phyloP scores from a whole-genome alignment of 2,888 invertebrate species.

The Nycteola revayana region DNA sequence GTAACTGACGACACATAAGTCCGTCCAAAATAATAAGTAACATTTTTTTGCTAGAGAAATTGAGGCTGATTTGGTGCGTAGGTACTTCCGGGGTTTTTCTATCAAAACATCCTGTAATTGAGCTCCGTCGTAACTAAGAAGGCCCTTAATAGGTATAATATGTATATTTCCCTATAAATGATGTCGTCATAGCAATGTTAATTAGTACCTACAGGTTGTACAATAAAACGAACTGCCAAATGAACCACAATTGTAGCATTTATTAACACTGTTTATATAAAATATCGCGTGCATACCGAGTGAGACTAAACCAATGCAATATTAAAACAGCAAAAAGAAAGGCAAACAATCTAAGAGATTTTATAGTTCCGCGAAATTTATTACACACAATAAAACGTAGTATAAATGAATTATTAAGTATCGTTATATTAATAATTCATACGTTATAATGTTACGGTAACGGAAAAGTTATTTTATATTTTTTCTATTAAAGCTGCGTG shows the following conservation, averaged over 20 bases:
- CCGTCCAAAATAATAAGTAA: too few relatives aligned
- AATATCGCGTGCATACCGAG: slow-evolving; percentile 28
- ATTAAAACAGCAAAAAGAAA: slow-evolving; percentile 25
- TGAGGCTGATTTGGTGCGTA: too few relatives aligned
- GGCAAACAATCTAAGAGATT: slow-evolving; percentile 32
- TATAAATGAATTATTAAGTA: slow-evolving; percentile 38
- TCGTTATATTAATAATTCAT: slow-evolving; percentile 39
- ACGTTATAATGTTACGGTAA: slow-evolving; percentile 29
- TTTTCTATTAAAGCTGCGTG: slow-evolving; percentile 8
- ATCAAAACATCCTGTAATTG: too few relatives aligned
- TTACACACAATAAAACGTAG: slow-evolving; percentile 34
- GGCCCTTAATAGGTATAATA: too few relatives aligned
- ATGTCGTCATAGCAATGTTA: too few relatives aligned
- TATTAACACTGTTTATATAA: slow-evolving; percentile 21
- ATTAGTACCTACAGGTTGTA: too few relatives aligned
- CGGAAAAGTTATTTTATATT: slow-evolving; percentile 28
- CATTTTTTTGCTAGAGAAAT: too few relatives aligned
- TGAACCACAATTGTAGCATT: slow-evolving; percentile 9
- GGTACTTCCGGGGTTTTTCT: too few relatives aligned
- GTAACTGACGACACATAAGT: too few relatives aligned
- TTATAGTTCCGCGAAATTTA: slow-evolving; percentile 36
- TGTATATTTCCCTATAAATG: too few relatives aligned
- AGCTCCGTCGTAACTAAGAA: too few relatives aligned
- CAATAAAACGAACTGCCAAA: background rate
- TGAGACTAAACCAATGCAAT: slow-evolving; percentile 24